Percentiles rank a stretch among this genome's conserved stretches.
Evolutionary conservation across 2,113 vertebrate species (phyloP).

Genomic region (Lophotis ruficrista): DNA sequence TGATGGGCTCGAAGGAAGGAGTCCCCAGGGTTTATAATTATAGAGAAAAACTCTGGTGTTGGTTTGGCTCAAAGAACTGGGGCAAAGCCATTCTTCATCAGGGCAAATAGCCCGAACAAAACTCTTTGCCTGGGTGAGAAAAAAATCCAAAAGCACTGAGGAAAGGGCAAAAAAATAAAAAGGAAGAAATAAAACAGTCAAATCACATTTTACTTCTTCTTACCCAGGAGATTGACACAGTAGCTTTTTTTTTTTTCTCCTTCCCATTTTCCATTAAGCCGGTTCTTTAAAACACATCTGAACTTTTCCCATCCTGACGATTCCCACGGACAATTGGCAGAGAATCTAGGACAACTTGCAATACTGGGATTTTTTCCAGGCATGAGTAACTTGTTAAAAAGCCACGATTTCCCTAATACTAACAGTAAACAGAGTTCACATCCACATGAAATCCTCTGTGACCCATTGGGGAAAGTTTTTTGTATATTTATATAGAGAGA

Average conservation of each 20-base stretch:
- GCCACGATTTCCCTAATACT: constrained; percentile 94
- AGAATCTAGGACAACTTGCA: constrained; percentile 91
- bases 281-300: constrained; percentile 87
- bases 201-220: constrained; percentile 68
- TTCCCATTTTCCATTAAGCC: constrained; percentile 85
- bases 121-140: constrained; percentile 17
- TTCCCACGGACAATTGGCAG: constrained; percentile 99
- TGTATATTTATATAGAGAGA: constrained; percentile 72
- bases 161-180: not conserved
- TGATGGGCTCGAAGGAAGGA: not conserved
- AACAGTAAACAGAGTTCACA: constrained; percentile 87
- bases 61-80: not conserved
- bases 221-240: constrained; percentile 67
- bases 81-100: not conserved
- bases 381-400: constrained; percentile 98
- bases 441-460: constrained; percentile 82
- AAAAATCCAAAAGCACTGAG: not conserved
- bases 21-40: not conserved
- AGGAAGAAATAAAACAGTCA: constrained; percentile 57
- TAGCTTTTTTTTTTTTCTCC: constrained; percentile 19
- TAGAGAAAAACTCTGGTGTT: not conserved
- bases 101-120: constrained; percentile 37
- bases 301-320: constrained; percentile 92
- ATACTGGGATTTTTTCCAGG: constrained; percentile 92
- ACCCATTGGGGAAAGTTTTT: constrained; percentile 77